phyloP scores from a whole-genome alignment of 2,888 invertebrate species.

The Loripinus fragilis region DNA sequence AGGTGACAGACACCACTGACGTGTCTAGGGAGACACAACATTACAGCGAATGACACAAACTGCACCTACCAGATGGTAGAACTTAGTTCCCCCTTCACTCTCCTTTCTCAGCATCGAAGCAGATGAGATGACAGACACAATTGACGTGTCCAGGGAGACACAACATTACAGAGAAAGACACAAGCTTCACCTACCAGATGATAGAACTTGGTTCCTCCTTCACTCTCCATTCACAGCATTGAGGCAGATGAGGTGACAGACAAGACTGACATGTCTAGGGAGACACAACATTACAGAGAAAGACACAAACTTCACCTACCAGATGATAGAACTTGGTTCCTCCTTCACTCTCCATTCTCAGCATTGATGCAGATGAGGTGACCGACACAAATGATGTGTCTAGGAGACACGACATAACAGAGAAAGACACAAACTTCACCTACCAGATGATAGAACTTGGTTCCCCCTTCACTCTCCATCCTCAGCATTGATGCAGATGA shows the following conservation, averaged over 20 bases:
- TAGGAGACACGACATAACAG: too few relatives aligned
- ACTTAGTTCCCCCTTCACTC: constrained; percentile 72
- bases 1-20: constrained; percentile 72
- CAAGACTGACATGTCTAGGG: too few relatives aligned
- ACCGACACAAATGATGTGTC: too few relatives aligned
- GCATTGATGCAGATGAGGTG: constrained; percentile 72
- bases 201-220: constrained; percentile 74
- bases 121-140: too few relatives aligned
- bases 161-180: too few relatives aligned
- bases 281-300: too few relatives aligned
- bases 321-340: constrained; percentile 77
- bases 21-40: constrained; percentile 78
- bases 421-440: too few relatives aligned
- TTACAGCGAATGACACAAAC: too few relatives aligned
- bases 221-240: constrained; percentile 74
- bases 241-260: constrained; percentile 71
- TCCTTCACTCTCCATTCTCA: constrained; percentile 73
- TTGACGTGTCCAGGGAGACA: too few relatives aligned
- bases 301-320: too few relatives aligned
- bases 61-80: constrained; percentile 77
- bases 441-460: constrained; percentile 78
- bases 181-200: constrained; percentile 76
- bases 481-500: constrained; percentile 74
- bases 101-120: constrained; percentile 74
- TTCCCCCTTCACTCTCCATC: constrained; percentile 72